Percentiles rank a stretch among this genome's conserved stretches.
phyloP scores from a whole-genome alignment of 2,113 vertebrate genomes.

The Caloenas nicobarica region DNA sequence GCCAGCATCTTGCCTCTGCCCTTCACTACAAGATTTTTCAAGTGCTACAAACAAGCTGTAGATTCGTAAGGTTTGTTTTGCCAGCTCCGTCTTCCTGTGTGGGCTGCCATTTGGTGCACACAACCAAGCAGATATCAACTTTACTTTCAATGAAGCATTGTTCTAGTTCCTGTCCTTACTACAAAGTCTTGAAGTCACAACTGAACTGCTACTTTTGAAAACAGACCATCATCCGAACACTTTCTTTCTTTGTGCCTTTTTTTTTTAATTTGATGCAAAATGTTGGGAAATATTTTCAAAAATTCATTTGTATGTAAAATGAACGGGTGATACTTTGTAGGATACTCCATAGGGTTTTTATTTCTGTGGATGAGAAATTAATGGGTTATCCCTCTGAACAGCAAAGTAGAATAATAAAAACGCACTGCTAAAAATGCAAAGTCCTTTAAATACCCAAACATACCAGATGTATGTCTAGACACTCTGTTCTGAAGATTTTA shows the following conservation, averaged over 20 bases:
- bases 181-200: background rate
- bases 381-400: background rate
- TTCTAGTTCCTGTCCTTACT: background rate
- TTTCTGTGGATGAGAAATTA: background rate
- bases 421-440: background rate
- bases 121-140: background rate
- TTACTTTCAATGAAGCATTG: background rate
- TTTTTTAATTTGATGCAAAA: background rate
- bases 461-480: background rate
- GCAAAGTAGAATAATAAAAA: background rate
- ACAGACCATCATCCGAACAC: background rate
- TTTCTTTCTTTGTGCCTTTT: background rate
- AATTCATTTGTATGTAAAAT: background rate
- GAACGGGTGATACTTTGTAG: background rate
- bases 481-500: background rate
- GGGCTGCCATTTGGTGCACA: background rate
- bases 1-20: background rate
- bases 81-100: background rate
- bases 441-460: background rate
- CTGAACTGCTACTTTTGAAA: accelerated
- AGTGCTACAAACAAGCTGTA: background rate
- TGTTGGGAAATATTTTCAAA: background rate
- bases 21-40: background rate
- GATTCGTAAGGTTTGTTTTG: background rate
- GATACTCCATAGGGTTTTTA: background rate